Conservation (phyloP, 1,140 invertebrate genomes). For the Onthophagus taurus region DNA sequence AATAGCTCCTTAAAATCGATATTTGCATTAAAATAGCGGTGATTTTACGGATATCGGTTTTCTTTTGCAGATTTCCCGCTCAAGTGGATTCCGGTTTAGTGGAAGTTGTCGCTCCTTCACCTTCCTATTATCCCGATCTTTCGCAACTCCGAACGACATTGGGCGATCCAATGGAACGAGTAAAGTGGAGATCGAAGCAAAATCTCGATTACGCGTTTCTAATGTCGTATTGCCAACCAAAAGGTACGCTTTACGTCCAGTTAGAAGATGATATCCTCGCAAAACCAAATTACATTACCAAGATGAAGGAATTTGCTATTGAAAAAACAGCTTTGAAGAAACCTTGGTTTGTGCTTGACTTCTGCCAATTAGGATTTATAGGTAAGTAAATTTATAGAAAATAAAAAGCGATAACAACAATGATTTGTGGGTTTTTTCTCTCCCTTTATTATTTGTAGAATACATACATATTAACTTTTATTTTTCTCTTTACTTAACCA, state of each 20-base stretch:
- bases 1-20: too few relatives aligned
- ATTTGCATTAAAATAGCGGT: too few relatives aligned
- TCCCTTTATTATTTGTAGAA: too few relatives aligned
- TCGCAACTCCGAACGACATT: constrained; percentile 66
- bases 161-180: constrained; percentile 79
- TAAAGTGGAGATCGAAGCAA: constrained; percentile 93
- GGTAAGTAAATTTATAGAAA: constrained; percentile 49
- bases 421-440: too few relatives aligned
- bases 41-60: neutral
- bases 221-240: constrained; percentile 87
- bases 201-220: constrained; percentile 93
- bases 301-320: constrained; percentile 83
- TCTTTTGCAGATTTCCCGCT: constrained; percentile 56
- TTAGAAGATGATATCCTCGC: constrained; percentile 93
- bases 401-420: too few relatives aligned
- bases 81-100: constrained; percentile 73
- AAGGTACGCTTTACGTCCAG: constrained; percentile 75
- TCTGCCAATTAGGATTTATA: constrained; percentile 88
- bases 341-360: constrained; percentile 87
- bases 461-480: too few relatives aligned
- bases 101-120: constrained; percentile 79
- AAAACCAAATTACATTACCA: constrained; percentile 73
- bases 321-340: constrained; percentile 64
- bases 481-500: too few relatives aligned
- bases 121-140: constrained; percentile 84